Evolutionary conservation across 2,888 invertebrate genomes (phyloP).

Genomic region (Spicauda simplicius): DNA sequence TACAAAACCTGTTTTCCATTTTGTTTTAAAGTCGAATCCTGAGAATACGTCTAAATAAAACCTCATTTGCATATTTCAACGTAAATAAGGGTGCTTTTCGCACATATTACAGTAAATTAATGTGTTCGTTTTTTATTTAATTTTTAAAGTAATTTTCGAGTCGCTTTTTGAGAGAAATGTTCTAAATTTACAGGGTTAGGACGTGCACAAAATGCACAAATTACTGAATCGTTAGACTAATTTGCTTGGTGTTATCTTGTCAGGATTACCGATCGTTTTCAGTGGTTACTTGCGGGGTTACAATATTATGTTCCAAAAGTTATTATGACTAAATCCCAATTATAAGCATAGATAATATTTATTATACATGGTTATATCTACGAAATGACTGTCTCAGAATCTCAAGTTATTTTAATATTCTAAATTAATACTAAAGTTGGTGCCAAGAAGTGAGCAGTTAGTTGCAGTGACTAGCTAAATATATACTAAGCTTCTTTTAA

Average conservation of each 20-base stretch:
- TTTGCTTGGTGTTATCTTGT: slow-evolving; percentile 16
- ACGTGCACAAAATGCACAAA: slow-evolving; percentile 23
- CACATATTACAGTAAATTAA: slow-evolving; percentile 35
- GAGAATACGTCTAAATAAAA: neutral
- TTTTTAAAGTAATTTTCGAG: slow-evolving; percentile 32
- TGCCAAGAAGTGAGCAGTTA: no score
- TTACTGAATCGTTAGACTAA: slow-evolving; percentile 19
- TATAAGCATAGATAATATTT: slow-evolving; percentile 3
- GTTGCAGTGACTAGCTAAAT: no score
- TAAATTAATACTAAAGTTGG: neutral
- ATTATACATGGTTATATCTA: no score
- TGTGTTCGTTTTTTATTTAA: slow-evolving; percentile 32
- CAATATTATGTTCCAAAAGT: slow-evolving; percentile 21
- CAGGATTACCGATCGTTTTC: slow-evolving; percentile 8
- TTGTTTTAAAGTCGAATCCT: neutral
- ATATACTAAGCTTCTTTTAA: no score
- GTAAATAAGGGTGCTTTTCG: slow-evolving; percentile 39
- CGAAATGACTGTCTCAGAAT: neutral
- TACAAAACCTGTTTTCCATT: neutral
- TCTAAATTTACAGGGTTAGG: slow-evolving; percentile 38
- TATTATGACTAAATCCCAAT: slow-evolving; percentile 13
- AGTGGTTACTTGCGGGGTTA: slow-evolving; percentile 8
- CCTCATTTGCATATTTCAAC: slow-evolving; percentile 12
- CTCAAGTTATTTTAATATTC: slow-evolving; percentile 3
- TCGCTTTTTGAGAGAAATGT: slow-evolving; percentile 23